phyloP scores from a whole-genome alignment of 1,140 invertebrate genomes.

The Conopomorpha cramerella region DNA sequence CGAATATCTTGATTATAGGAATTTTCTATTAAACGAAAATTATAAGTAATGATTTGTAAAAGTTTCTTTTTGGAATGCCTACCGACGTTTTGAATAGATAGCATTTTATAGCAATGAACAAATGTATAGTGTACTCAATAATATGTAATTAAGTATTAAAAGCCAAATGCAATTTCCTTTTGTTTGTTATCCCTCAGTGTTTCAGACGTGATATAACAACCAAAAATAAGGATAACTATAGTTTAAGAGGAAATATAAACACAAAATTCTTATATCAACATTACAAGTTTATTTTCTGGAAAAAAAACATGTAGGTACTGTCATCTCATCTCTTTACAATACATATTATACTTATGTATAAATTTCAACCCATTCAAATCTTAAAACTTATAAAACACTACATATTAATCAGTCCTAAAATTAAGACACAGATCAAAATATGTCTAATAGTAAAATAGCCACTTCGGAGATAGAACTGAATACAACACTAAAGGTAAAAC shows the following conservation, averaged over 20 bases:
- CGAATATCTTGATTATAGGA: conserved; percentile 52
- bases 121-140: conserved; percentile 57
- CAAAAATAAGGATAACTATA: too few relatives aligned
- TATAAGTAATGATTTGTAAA: conserved; percentile 49
- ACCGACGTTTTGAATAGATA: conserved; percentile 56
- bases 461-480: too few relatives aligned
- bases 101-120: conserved; percentile 58
- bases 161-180: conserved; percentile 42
- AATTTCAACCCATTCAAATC: neutral
- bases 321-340: neutral
- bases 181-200: neutral
- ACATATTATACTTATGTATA: neutral
- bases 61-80: conserved; percentile 51
- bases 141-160: conserved; percentile 59
- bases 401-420: conserved; percentile 18
- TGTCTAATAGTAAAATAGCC: too few relatives aligned
- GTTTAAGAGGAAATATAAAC: neutral
- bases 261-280: too few relatives aligned
- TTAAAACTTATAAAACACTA: conserved; percentile 4
- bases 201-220: too few relatives aligned
- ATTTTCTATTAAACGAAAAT: conserved; percentile 56
- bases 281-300: conserved; percentile 7
- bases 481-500: too few relatives aligned
- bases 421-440: too few relatives aligned
- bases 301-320: conserved; percentile 7